Evolutionary conservation across 2,888 invertebrate species (phyloP), one percentile per base, ranked within the genome.

Genomic region (Tridacna crocea): DNA sequence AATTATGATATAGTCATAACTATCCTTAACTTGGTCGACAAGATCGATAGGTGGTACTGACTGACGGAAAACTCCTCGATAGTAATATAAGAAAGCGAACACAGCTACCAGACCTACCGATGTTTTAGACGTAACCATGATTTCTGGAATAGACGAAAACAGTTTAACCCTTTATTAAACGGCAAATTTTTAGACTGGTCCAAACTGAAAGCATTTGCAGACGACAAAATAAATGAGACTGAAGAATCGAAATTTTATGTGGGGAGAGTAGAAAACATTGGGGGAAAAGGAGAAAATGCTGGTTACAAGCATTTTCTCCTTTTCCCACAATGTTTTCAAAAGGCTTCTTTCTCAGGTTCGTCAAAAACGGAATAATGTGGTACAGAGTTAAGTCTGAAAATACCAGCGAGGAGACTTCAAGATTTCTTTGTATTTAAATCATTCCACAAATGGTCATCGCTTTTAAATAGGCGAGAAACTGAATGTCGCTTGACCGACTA

Each of bases 1-100:
- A 6, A 95, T 93, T 58, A 77, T 22, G 26, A 77, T 70, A 55
- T n/a, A 73, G 47, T 77, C 77, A 68, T 77, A 77, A 13, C 12
- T 24, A 24, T 22, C 72, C 13, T 51, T 27, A 22, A 72, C 19
- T 10, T 24, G 22, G 46, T 68, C 68, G 15, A 63, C 63, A 63
- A 12, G 24, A 24, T 63, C 12, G 24, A 63, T 22, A 26, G 63
- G 12, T 26, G 63, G 63, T 24, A 63, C 19, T 11, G 10, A 6
- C 0, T 19, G 0, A 10, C 27, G 24, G 63, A 27, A 27, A 26
- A 24, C 13, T 11, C 60, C 60, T 19, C 12, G 0, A 12, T 15
- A 27, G 26, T 63, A 63, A 22, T 26, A 12, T 17, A 63, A 22
- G 26, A 63, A 19, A 11, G 63, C 19, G 24, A 63, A 27, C 2